Base-by-base conservation (phyloP, 2,113 vertebrate genomes). In the Thermophis baileyi region DNA sequence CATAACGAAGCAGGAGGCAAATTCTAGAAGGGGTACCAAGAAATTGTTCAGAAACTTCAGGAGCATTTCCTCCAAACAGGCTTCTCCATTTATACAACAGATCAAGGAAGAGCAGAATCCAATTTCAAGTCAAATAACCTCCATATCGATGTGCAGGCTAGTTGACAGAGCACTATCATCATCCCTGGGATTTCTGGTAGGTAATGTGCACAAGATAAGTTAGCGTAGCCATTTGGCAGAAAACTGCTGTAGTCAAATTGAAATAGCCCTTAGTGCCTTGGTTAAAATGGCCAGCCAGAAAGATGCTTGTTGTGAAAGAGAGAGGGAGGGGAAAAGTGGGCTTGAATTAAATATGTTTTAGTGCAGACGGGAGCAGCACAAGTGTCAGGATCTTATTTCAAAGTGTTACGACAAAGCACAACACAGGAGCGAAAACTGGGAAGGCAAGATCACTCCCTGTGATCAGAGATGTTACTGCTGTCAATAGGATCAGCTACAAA, bases 41-140 rank as follows among this genome's bases (percentile, higher is more conserved):
- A 44, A 54, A 60, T 91, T 96, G 96, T 96, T 97, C 94, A 96
- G 93, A 97, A 97, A 97, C 95, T 97, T 98, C 91, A 91, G 69
- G 85, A 95, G 95, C 96, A 95, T 97, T 98, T 97, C 96, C 96
- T 96, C 96, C 96, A 95, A 93, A 95, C 94, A 88, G 63, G 89
- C 16, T n/a, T 95, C 97, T 97, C 96, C 97, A 97, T 97, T 97
- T 98, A 97, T 95, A 97, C 95, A 98, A 96, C 92, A 96, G 97
- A 97, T 97, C 96, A 97, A 97, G 97, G 95, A 96, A 98, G 96
- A 95, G 95, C 95, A 95, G 97, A 98, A 98, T 97, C 96, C 97
- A 98, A 98, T 98, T 98, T 98, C 97, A 98, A 97, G 97, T 98
- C 97, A 97, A 98, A 98, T 98, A 97, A 98, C 97, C 96, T 96